A percentile compares a stretch with the other conserved stretches of the same genome.
Conservation (phyloP, 2,888 invertebrate species). For the Cataglyphis albicans region DNA sequence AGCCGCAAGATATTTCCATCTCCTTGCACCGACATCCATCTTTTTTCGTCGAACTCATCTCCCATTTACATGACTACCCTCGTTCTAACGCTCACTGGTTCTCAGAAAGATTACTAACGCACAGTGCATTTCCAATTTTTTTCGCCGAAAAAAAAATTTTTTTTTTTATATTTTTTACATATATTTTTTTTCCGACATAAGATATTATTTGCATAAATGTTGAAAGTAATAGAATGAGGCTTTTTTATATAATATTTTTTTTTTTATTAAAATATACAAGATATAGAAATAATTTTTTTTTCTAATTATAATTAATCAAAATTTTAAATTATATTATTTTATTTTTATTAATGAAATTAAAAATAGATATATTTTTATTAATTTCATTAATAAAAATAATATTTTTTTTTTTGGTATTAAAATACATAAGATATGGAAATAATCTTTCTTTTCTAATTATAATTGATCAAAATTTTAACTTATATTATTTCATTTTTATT, state of each 20-base stretch:
- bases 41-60: conserved; percentile 25
- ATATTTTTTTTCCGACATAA: not conserved
- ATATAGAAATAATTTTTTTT: not conserved
- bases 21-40: conserved; percentile 32
- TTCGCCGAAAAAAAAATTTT: conserved; percentile 3
- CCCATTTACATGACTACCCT: conserved; percentile 40
- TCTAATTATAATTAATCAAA: no score
- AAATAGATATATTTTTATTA: no score
- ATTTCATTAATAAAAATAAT: no score
- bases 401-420: no score
- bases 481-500: no score
- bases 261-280: not conserved
- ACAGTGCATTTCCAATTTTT: conserved; percentile 38
- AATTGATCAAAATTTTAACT: conserved; percentile 2
- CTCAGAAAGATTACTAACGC: conserved; percentile 38
- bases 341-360: no score
- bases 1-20: conserved; percentile 67
- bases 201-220: not conserved
- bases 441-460: not conserved
- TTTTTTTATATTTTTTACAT: conserved; percentile 13
- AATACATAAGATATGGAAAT: not conserved
- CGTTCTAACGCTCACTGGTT: conserved; percentile 42
- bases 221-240: not conserved
- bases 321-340: no score
- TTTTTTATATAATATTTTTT: not conserved